Evolutionary conservation across 30 jellyfish, hydroid and myxozoan genomes (phyloP), one percentile per base, ranked within the genome.

Genomic region (Hydractinia echinata): DNA sequence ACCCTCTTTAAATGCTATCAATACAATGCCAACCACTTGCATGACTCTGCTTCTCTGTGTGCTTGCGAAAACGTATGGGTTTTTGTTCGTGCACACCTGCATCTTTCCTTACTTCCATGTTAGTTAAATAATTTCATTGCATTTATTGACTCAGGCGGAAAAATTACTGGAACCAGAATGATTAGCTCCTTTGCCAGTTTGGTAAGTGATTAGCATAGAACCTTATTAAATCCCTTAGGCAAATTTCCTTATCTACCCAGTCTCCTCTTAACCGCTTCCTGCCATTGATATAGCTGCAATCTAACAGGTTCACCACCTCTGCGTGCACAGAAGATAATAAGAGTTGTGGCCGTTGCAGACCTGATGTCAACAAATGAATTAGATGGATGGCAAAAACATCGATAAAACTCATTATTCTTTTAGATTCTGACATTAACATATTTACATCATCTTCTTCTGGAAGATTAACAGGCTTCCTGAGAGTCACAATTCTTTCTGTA

Each of bases 291-390:
- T 7, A 79, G 10, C 64, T 8, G n/a, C 6, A 79, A 64, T 5
- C 84, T 58, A 8, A 61, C 84, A 15, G 85, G 86, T 44, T 79
- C 86, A 5, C 85, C 86, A 58, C 86, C 86, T 55, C 86, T 8
- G 7, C 83, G 68, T 5, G 86, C 86, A 79, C 62, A 55, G 62
- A 55, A 79, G 8, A 79, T 79, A 14, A 79, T 61, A 54, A 79
- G 69, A 61, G 8, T 55, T 10, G 62, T 6, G 4, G 62, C 62
- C 21, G 85, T 61, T 56, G 86, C 86, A 0, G 86, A 20, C 4
- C 86, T 13, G 19, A 79, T 44, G n/a, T 6, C 14, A 9, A 61
- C n/a, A 79, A 49, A 76, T 4, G 83, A n/a, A 15, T 55, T 56
- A 5, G 8, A 3, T 76, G 84, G 84, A 15, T 16, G 84, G 16